Percentiles rank a stretch among this genome's conserved stretches.
Evolutionary conservation across 2,113 vertebrate genomes (phyloP).

Genomic region (Salvator merianae): DNA sequence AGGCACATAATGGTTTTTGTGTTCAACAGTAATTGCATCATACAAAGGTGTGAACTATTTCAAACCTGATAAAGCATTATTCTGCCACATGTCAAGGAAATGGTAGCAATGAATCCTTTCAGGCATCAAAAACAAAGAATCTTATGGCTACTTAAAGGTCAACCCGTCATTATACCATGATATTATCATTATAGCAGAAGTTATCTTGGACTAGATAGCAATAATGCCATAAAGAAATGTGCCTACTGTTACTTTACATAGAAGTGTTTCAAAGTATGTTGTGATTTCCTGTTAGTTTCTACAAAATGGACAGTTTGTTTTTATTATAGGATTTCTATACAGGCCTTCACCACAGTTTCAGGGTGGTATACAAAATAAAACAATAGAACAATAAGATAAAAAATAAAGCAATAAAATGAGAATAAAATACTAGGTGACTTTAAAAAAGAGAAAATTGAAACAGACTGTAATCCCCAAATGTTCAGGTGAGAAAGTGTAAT

Average conservation of each 20-base stretch:
- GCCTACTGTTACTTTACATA: not conserved
- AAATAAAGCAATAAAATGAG: too few species aligned
- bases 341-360: too few species aligned
- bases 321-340: too few species aligned
- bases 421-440: too few species aligned
- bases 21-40: not conserved
- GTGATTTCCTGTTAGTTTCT: not conserved
- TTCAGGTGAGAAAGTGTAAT: too few species aligned
- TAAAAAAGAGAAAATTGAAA: too few species aligned
- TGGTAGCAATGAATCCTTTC: not conserved
- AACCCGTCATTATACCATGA: not conserved
- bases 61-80: not conserved
- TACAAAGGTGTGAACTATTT: not conserved
- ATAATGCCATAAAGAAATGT: not conserved
- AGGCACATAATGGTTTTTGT: not conserved
- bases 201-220: not conserved
- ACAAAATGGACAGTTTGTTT: not conserved
- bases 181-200: not conserved
- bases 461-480: too few species aligned
- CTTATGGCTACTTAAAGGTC: not conserved
- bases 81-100: not conserved
- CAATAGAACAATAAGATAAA: too few species aligned
- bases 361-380: too few species aligned
- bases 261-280: not conserved
- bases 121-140: not conserved